Evolutionary conservation across 1,140 invertebrate species (phyloP).

Genomic region (Brachionus calyciflorus): DNA sequence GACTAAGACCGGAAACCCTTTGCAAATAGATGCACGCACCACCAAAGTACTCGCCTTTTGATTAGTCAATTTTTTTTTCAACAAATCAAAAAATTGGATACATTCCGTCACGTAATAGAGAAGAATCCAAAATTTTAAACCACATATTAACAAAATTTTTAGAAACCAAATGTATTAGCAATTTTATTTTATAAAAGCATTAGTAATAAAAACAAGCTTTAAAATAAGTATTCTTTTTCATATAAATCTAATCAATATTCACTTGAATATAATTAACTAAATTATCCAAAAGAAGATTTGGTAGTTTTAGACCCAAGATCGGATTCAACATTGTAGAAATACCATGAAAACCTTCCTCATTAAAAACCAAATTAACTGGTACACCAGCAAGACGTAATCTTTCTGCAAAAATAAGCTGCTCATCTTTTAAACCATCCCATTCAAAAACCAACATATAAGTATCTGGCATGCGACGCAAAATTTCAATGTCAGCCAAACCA

Average conservation of each 20-base stretch:
- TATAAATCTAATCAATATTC: not conserved
- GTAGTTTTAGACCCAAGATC: not conserved
- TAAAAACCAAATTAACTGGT: constrained; percentile 39
- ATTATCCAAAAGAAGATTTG: constrained; percentile 23
- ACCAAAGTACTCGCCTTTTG: too few species aligned
- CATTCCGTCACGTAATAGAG: too few species aligned
- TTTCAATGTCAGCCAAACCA: constrained; percentile 10
- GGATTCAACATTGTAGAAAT: constrained; percentile 25
- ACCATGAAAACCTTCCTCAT: constrained; percentile 44
- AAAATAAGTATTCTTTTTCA: too few species aligned
- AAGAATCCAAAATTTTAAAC: too few species aligned
- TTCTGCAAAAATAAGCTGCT: constrained; percentile 29
- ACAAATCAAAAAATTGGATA: too few species aligned
- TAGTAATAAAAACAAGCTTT: too few species aligned
- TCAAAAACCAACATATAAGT: constrained; percentile 39
- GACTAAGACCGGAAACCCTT: too few species aligned
- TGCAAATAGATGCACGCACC: too few species aligned
- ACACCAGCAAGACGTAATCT: constrained; percentile 13
- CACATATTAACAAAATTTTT: not conserved
- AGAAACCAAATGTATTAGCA: not conserved
- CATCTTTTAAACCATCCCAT: constrained; percentile 31
- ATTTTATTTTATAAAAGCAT: too few species aligned
- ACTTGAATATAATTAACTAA: constrained; percentile 10
- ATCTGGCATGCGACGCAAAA: not conserved
- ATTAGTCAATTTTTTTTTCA: too few species aligned